Conservation (phyloP, 2,797 vertebrate genomes). For the Lagocephalus sceleratus region DNA sequence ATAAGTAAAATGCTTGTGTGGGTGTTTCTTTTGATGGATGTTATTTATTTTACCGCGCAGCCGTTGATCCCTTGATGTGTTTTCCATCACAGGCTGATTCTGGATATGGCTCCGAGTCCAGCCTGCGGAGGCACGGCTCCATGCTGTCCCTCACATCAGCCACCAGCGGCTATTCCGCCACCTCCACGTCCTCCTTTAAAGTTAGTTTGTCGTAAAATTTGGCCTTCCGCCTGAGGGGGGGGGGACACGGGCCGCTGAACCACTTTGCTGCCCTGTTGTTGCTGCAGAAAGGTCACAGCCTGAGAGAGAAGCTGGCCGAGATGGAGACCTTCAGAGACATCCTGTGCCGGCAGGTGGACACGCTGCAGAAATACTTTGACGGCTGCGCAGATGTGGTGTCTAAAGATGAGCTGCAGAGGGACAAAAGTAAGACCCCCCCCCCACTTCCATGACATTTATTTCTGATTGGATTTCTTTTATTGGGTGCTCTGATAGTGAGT, state of each 20-base stretch:
- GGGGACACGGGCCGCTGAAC: background rate
- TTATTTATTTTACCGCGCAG: background rate
- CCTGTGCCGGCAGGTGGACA: slow-evolving; percentile 95
- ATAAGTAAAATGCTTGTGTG: too few relatives aligned
- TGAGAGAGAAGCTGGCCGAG: slow-evolving; percentile 94
- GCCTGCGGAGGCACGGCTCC: slow-evolving; percentile 91
- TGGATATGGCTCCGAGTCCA: slow-evolving; percentile 95
- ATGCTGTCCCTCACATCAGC: slow-evolving; percentile 96
- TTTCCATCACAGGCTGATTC: slow-evolving; percentile 82
- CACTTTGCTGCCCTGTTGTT: background rate
- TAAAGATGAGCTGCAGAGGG: slow-evolving; percentile 92
- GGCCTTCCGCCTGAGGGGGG: background rate
- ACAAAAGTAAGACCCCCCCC: slow-evolving; percentile 81
- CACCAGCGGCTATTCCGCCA: slow-evolving; percentile 92
- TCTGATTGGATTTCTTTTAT: background rate
- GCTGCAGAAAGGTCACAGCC: slow-evolving; percentile 90
- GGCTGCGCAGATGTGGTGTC: slow-evolving; percentile 87
- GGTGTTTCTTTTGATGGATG: background rate
- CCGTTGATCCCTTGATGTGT: background rate
- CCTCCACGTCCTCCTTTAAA: slow-evolving; percentile 97
- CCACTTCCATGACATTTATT: background rate
- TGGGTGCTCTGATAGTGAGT: too few relatives aligned
- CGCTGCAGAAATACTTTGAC: slow-evolving; percentile 94
- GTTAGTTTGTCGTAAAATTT: slow-evolving; percentile 63
- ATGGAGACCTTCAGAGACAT: slow-evolving; percentile 99